A percentile compares a stretch with the other conserved stretches of the same genome.
phyloP scores from a whole-genome alignment of 2,797 vertebrate species.

The Phaenicophaeus curvirostris region DNA sequence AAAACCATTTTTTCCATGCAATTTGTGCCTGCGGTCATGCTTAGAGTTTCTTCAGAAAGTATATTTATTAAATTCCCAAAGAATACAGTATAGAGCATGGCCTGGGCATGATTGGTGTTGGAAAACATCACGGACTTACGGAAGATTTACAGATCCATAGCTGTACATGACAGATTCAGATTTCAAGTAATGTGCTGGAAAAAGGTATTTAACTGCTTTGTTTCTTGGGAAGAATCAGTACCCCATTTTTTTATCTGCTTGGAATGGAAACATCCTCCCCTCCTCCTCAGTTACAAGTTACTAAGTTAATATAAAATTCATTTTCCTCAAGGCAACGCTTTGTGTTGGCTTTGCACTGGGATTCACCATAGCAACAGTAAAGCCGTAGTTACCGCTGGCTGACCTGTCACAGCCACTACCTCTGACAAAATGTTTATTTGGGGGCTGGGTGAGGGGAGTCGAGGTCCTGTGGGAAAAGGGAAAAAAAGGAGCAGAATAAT shows the following conservation, averaged over 20 bases:
- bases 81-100: neutral
- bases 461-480: neutral
- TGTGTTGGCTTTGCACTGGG: neutral
- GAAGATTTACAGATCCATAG: neutral
- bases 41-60: neutral
- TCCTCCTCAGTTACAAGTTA: fast-evolving
- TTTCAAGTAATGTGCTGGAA: neutral
- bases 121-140: fast-evolving
- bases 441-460: neutral
- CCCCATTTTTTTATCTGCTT: neutral
- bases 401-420: neutral
- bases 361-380: no score
- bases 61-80: neutral
- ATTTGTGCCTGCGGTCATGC: constrained; percentile 6
- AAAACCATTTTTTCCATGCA: constrained; percentile 24
- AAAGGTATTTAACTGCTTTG: neutral
- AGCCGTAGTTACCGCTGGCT: neutral
- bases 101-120: neutral
- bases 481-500: neutral
- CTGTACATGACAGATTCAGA: neutral
- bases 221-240: neutral
- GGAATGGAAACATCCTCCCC: neutral
- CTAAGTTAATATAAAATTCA: neutral
- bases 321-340: neutral
- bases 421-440: neutral